These are phyloP conservation scores for Hippopotamyrus pictus DNA, from an alignment of 2,797 vertebrate species.

Conservation along the genomic window DNA sequence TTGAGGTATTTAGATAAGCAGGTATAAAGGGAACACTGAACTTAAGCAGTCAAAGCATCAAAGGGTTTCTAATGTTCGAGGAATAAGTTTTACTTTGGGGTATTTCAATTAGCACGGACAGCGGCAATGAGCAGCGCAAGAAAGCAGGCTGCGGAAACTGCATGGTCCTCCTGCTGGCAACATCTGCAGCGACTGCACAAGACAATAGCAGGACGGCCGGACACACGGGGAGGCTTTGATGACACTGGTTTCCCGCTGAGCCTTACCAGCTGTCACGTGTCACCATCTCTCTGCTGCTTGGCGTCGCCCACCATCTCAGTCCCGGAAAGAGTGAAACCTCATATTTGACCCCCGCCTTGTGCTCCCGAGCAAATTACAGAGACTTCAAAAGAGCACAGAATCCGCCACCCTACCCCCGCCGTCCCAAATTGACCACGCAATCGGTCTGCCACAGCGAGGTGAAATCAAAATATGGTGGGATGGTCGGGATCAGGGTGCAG, in stretches of 20 bases:
- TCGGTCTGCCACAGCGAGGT: conserved; percentile 12
- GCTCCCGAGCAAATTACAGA: conserved; percentile 19
- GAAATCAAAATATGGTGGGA: conserved; percentile 11
- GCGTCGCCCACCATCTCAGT: neutral
- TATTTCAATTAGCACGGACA: conserved; percentile 12
- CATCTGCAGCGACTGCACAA: neutral
- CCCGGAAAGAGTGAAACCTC: conserved; percentile 5
- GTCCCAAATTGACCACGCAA: conserved; percentile 11
- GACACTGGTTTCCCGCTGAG: neutral
- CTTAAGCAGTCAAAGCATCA: neutral
- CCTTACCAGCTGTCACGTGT: neutral
- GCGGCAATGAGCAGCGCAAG: neutral
- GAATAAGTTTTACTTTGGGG: conserved; percentile 20
- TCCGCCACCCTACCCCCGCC: neutral
- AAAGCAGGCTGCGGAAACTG: neutral
- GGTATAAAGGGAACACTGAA: neutral
- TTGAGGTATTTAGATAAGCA: conserved; percentile 9
- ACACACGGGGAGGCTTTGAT: neutral
- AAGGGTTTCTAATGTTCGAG: neutral
- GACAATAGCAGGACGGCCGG: neutral
- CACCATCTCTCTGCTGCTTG: neutral
- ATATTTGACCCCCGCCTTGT: conserved; percentile 12
- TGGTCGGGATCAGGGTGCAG: conserved; percentile 16
- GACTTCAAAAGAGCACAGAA: conserved; percentile 19
- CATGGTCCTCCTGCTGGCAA: neutral